A percentile compares a stretch with the other conserved stretches of the same genome.
Conservation (phyloP, 1,140 invertebrate genomes). For the Drosophila leontia region DNA sequence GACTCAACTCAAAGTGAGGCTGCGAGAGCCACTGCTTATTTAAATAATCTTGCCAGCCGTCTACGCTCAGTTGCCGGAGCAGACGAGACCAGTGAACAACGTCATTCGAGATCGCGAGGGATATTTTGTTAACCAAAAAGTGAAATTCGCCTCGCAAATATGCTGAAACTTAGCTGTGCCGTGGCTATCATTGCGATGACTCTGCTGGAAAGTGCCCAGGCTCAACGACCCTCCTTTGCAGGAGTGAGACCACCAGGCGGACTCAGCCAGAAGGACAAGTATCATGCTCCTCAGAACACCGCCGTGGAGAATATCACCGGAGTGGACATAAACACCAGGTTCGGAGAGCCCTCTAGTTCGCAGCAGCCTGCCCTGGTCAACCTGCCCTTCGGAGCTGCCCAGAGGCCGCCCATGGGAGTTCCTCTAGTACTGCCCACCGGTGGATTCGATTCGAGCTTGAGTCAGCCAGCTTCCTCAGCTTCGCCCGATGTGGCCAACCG, state of each 20-base stretch:
- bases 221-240: conserved; percentile 77
- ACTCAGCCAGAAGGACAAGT: conserved; percentile 79
- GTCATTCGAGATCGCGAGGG: not conserved
- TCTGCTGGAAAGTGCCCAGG: conserved; percentile 43
- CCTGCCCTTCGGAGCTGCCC: conserved; percentile 62
- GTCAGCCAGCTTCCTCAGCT: not conserved
- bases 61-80: conserved; percentile 49
- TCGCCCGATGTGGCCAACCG: conserved; percentile 44
- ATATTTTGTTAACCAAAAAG: conserved; percentile 29
- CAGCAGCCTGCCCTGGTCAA: conserved; percentile 22
- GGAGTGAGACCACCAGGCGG: conserved; percentile 74
- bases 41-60: conserved; percentile 57
- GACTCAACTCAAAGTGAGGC: conserved; percentile 30
- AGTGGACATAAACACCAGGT: conserved; percentile 65
- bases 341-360: conserved; percentile 46
- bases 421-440: conserved; percentile 56
- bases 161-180: conserved; percentile 38
- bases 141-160: conserved; percentile 36
- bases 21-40: conserved; percentile 55
- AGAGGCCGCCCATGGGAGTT: conserved; percentile 74
- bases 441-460: conserved; percentile 13
- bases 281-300: conserved; percentile 61
- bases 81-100: conserved; percentile 23
- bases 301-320: conserved; percentile 66
- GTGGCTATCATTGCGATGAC: conserved; percentile 28